A percentile compares a stretch with the other conserved stretches of the same genome.
These are phyloP conservation scores for Epizoanthus ramosus DNA, from an alignment of 92 coral and sea anemone species.

Conservation along the genomic window DNA sequence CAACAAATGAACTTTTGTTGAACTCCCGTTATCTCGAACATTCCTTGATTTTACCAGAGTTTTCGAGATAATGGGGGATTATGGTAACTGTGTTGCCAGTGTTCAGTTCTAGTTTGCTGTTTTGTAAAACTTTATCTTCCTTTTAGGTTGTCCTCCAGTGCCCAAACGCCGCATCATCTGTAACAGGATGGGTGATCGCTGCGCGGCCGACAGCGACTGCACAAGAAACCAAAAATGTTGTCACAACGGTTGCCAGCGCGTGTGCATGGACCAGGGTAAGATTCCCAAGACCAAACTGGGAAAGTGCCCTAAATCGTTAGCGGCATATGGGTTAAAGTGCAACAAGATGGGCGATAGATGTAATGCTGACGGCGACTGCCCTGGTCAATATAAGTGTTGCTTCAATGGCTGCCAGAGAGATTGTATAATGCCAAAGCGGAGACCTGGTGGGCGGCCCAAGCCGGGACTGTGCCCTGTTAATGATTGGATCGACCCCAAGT, in stretches of 20 bases:
- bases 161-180: slow-evolving; percentile 66
- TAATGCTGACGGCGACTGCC: slow-evolving; percentile 69
- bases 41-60: no score
- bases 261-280: slow-evolving; percentile 59
- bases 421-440: slow-evolving; percentile 49
- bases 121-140: not conserved
- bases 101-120: not conserved
- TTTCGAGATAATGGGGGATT: no score
- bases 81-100: not conserved
- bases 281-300: slow-evolving; percentile 17
- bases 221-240: slow-evolving; percentile 59
- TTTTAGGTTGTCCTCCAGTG: slow-evolving; percentile 45
- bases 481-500: slow-evolving; percentile 52
- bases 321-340: slow-evolving; percentile 39
- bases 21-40: no score
- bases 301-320: slow-evolving; percentile 48
- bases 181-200: slow-evolving; percentile 65
- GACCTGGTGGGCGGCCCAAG: slow-evolving; percentile 53
- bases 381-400: slow-evolving; percentile 74
- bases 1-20: no score
- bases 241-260: slow-evolving; percentile 79
- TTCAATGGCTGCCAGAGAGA: slow-evolving; percentile 78
- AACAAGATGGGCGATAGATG: slow-evolving; percentile 72
- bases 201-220: slow-evolving; percentile 63
- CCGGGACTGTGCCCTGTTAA: slow-evolving; percentile 74